phyloP scores from a whole-genome alignment of 2,797 vertebrate genomes.

The Micrastur ruficollis region DNA sequence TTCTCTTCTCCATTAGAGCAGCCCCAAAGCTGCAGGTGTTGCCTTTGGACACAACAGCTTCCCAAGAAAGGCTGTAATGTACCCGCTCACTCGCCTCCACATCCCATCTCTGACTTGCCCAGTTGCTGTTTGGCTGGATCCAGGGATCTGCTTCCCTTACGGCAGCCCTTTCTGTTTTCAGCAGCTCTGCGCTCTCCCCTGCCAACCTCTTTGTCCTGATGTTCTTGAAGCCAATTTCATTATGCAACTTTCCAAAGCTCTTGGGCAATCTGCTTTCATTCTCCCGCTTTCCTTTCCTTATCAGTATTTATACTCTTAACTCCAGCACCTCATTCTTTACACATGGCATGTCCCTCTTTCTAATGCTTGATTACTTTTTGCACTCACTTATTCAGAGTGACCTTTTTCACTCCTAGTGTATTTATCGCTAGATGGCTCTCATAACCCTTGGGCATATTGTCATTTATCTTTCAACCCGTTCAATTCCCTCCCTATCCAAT shows the following conservation, averaged over 20 bases:
- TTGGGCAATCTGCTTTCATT: conserved; percentile 45
- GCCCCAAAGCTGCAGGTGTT: neutral
- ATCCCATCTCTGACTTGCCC: neutral
- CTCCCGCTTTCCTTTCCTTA: conserved; percentile 16
- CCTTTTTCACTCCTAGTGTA: conserved; percentile 48
- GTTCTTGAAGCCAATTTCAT: conserved; percentile 31
- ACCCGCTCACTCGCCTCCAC: accelerated
- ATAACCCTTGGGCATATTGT: conserved; percentile 62
- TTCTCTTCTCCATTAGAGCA: neutral
- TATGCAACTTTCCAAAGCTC: conserved; percentile 10
- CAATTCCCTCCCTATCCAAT: conserved; percentile 17
- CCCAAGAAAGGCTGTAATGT: neutral
- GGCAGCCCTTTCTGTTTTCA: neutral
- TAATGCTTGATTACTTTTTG: conserved; percentile 69
- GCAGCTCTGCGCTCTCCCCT: neutral
- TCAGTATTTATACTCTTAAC: conserved; percentile 46
- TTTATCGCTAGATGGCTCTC: conserved; percentile 60
- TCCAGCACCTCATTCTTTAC: conserved; percentile 41
- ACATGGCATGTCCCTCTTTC: conserved; percentile 41
- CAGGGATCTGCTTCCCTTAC: neutral
- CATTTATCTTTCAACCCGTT: conserved; percentile 63
- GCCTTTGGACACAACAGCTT: neutral
- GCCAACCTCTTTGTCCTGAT: neutral
- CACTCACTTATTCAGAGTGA: conserved; percentile 51
- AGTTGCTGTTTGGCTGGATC: neutral